These are phyloP conservation scores for Helicolenus hilgendorfi DNA, from an alignment of 2,797 vertebrate genomes.

Conservation along the genomic window DNA sequence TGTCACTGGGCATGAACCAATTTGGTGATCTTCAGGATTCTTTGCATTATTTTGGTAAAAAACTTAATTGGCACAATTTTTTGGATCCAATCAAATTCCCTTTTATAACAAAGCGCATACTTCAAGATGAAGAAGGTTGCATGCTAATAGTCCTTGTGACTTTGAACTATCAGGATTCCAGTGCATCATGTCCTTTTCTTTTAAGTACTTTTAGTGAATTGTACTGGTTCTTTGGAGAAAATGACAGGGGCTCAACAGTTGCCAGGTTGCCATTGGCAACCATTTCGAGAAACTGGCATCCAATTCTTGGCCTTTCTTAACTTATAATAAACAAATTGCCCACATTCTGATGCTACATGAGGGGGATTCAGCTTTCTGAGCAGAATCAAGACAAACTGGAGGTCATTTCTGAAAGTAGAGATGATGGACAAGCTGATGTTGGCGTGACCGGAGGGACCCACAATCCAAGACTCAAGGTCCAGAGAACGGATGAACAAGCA, in stretches of 20 bases:
- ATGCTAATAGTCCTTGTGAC: background rate
- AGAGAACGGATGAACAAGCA: background rate
- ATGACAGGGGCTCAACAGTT: background rate
- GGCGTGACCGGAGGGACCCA: background rate
- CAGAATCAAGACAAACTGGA: background rate
- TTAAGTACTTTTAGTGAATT: background rate
- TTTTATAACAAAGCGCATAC: background rate
- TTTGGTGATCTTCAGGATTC: conserved; percentile 1
- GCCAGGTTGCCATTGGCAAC: background rate
- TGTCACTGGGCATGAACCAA: conserved; percentile 21
- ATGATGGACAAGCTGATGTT: background rate
- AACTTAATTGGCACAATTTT: background rate
- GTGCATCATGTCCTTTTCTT: background rate
- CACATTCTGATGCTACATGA: background rate
- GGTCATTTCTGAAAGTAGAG: background rate
- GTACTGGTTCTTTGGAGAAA: background rate
- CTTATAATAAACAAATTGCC: background rate
- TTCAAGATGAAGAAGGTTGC: background rate
- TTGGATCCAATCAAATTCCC: background rate
- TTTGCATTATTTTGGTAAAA: conserved; percentile 15
- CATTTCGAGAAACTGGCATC: background rate
- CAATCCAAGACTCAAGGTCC: background rate
- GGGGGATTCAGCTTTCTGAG: background rate
- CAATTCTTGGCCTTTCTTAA: background rate
- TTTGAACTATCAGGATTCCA: background rate